Base-by-base conservation (phyloP, 2,113 vertebrate species). In the Callocephalon fimbriatum region DNA sequence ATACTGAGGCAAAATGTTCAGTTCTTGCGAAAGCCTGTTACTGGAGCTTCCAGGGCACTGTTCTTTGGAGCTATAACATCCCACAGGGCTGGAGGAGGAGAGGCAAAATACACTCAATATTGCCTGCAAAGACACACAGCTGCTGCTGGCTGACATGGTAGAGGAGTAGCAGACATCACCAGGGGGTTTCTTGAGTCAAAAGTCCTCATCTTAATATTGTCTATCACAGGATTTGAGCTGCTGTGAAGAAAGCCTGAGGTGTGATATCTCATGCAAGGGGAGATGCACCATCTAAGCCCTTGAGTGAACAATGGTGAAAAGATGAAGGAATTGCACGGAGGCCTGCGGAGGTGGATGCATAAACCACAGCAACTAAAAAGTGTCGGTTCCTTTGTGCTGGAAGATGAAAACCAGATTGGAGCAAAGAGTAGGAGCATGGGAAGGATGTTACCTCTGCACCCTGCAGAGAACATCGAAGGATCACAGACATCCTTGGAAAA, bases 31-130 rank as follows among this genome's bases (percentile, higher is more conserved):
- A 65, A 54, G 5, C 11, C 20, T 14, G 29, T 17, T 7, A 5
- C 13, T 0, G 2, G 32, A 53, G 76, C 35, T 20, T 35, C 35
- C 4, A 13, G 27, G 35, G 6, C 73, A 38, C 53, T 1, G 45
- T 48, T 10, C 66, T 72, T 62, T 20, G 4, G 73, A 84, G 65
- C 65, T 47, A 2, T 21, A 32, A 7, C 56, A 58, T n/a, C 86
- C 23, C 70, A 18, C 0, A 4, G 29, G 40, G 12, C 17, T 7
- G 0, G 25, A 73, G 78, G 50, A 13, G 26, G 70, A 37, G 32
- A 61, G 29, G 50, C 25, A 81, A 56, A 54, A 88, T 66, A 70
- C 65, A 25, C 17, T 26, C 6, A 1, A 13, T 14, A 7, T 7
- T 2, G 20, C 35, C 45, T 74, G 50, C 10, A 13, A 70, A 51